Conservation (phyloP, 92 coral and sea anemone genomes). For the Palythoa grandiflora region DNA sequence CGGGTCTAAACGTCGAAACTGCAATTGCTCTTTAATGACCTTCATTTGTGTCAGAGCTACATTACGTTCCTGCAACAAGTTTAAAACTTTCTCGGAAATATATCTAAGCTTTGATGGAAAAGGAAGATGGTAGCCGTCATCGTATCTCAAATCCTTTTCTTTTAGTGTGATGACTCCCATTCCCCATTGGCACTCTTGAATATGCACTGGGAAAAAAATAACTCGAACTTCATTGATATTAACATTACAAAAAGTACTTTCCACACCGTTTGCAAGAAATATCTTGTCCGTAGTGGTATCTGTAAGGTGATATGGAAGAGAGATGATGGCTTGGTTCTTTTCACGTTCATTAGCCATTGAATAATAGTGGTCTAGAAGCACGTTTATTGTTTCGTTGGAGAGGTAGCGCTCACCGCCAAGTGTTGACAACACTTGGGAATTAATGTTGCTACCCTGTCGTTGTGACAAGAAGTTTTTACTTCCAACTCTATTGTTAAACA, state of each 20-base stretch:
- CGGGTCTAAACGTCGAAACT: slow-evolving; percentile 19
- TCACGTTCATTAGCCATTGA: slow-evolving; percentile 21
- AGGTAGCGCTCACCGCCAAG: slow-evolving; percentile 54
- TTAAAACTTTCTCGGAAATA: background rate
- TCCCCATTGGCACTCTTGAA: slow-evolving; percentile 57
- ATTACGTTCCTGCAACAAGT: background rate
- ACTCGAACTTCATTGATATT: too few relatives aligned
- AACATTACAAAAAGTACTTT: too few relatives aligned
- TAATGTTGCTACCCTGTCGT: slow-evolving; percentile 11
- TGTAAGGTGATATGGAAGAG: background rate
- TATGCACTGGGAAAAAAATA: slow-evolving; percentile 37
- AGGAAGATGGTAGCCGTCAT: slow-evolving; percentile 49
- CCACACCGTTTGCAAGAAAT: background rate
- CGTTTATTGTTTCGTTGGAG: slow-evolving; percentile 51
- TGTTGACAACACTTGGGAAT: background rate
- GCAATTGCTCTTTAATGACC: slow-evolving; percentile 14
- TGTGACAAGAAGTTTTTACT: slow-evolving; percentile 5
- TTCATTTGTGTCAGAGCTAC: background rate
- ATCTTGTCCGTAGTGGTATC: background rate
- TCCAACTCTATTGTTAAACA: slow-evolving; percentile 29
- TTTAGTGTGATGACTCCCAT: slow-evolving; percentile 45
- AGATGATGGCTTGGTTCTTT: background rate
- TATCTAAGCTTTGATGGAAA: slow-evolving; percentile 7
- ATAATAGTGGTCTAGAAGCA: background rate
- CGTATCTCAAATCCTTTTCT: slow-evolving; percentile 43